Conservation (phyloP, 2,888 invertebrate genomes). For the Drosophila pseudotakahashii region DNA sequence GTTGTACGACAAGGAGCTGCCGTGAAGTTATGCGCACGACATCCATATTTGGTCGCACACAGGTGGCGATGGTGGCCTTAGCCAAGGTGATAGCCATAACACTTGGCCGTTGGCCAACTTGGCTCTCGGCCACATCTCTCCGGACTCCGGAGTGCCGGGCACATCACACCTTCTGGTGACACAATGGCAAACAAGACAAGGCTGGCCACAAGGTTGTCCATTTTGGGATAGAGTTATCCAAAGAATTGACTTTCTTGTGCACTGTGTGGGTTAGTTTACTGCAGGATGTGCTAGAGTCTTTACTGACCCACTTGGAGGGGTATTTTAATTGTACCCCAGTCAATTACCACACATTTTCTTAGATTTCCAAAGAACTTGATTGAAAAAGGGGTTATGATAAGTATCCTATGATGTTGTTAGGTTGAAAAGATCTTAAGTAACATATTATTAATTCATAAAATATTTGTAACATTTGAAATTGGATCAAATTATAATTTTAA, state of each 20-base stretch:
- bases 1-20: slow-evolving; percentile 74
- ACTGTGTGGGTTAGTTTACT: slow-evolving; percentile 5
- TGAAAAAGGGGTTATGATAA: background rate
- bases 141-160: slow-evolving; percentile 14
- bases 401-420: no score
- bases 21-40: slow-evolving; percentile 71
- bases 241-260: slow-evolving; percentile 18
- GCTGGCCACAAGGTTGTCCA: slow-evolving; percentile 36
- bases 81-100: slow-evolving; percentile 57
- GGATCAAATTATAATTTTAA: no score
- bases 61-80: slow-evolving; percentile 65
- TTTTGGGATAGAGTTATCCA: slow-evolving; percentile 26
- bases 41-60: slow-evolving; percentile 66
- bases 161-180: slow-evolving; percentile 34
- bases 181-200: slow-evolving; percentile 20
- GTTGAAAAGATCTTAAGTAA: no score
- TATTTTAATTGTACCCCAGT: slow-evolving; percentile 7
- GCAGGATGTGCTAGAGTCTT: slow-evolving; percentile 28
- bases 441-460: no score
- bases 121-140: slow-evolving; percentile 29
- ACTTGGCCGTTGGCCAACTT: slow-evolving; percentile 37
- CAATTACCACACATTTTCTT: slow-evolving; percentile 2
- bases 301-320: slow-evolving; percentile 14
- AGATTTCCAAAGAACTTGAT: background rate
- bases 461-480: no score